phyloP scores from a whole-genome alignment of 2,113 vertebrate species.

The Periophthalmus modestus region DNA sequence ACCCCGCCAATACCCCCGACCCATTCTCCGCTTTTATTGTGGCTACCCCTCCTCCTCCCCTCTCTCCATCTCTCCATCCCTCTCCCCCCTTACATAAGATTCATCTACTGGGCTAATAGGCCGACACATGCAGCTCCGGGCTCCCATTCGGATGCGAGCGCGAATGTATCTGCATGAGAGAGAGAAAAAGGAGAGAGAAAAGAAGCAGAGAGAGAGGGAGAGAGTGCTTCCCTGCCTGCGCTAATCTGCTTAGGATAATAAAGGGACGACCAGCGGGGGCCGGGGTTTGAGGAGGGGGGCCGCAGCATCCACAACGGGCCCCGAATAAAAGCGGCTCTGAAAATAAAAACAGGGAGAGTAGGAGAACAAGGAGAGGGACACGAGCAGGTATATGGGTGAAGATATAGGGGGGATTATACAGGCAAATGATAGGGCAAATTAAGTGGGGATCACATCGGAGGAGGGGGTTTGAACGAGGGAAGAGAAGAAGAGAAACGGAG shows the following conservation, averaged over 20 bases:
- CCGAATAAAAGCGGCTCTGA: not conserved
- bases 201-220: constrained; percentile 83
- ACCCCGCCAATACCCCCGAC: constrained; percentile 49
- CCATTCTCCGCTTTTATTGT: not conserved
- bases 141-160: constrained; percentile 93
- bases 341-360: not conserved
- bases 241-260: constrained; percentile 99
- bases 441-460: not conserved
- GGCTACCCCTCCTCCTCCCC: too few species aligned
- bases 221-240: constrained; percentile 85
- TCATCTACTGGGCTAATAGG: constrained; percentile 95
- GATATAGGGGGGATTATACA: not conserved
- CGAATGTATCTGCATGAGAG: constrained; percentile 98
- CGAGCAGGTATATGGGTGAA: not conserved
- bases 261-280: constrained; percentile 86
- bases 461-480: not conserved
- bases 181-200: constrained; percentile 76
- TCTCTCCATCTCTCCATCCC: constrained; percentile 23
- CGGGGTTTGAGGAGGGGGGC: constrained; percentile 85
- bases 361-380: not conserved
- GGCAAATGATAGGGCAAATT: not conserved
- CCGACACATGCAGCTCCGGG: constrained; percentile 86
- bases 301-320: not conserved
- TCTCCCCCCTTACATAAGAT: constrained; percentile 79
- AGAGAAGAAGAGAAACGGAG: too few species aligned